Base-by-base conservation (phyloP, 92 coral and sea anemone genomes). In the Parazoanthus darwini region DNA sequence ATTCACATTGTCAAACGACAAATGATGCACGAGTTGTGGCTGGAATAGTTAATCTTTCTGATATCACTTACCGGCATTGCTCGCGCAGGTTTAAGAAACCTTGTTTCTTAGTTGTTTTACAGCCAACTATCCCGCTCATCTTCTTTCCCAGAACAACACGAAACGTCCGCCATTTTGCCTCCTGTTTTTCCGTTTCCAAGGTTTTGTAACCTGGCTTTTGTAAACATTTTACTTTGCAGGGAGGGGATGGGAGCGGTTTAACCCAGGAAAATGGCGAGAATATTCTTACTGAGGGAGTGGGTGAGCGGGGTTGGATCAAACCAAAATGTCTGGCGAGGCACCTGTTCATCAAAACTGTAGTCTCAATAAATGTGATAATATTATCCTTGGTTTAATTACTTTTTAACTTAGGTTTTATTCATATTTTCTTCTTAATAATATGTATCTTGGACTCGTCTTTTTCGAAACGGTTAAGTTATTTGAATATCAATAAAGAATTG, bases 191-290 rank as follows among this genome's bases (percentile, higher is more conserved):
- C 66, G 87, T 84, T 84, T 84, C 87, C 56, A 84, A 54, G 87
- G 87, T 59, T 84, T 23, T 82, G 86, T 71, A 82, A 68, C 86
- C 86, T 68, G n/a, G 86, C 86, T 38, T 44, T 67, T n/a, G 74
- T 78, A 6, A 72, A 58, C 7, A 37, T 29, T 23, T 3, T 43
- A 46, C 78, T 84, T 22, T 71, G 23, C 39, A 23, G 87, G 79
- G 66, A 44, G 59, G 59, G 36, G 82, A 22, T 18, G 43, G 37
- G 8, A 50, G 6, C 16, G 14, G 58, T 51, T n/a, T n/a, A n/a
- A n/a, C n/a, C n/a, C n/a, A n/a, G n/a, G n/a, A n/a, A n/a, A n/a
- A 15, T 44, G 39, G 36, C 20, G 36, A 20, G 14, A 26, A 13
- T 39, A 35, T 8, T 8, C 50, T 33, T n/a, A 23, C 82, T 51